phyloP scores from a whole-genome alignment of 37 sponge, comb jelly and placozoan genomes.

The Chondrilla cf. caribensis region DNA sequence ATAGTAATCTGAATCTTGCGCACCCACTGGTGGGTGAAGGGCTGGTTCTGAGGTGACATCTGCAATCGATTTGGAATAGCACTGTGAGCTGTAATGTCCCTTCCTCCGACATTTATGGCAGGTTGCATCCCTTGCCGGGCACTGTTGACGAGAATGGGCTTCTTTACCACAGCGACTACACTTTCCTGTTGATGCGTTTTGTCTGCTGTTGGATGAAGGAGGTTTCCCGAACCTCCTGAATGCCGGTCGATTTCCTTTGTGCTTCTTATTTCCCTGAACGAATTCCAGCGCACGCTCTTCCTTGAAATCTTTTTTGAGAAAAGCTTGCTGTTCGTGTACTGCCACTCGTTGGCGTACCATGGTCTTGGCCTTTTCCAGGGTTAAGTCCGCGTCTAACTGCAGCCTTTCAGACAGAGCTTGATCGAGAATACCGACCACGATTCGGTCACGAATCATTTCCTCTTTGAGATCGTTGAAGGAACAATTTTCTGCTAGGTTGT shows the following conservation, averaged over 20 bases:
- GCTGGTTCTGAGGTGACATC: not conserved
- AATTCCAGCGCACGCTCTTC: not conserved
- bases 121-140: conserved; percentile 31
- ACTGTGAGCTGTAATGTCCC: conserved; percentile 43
- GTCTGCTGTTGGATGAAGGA: not conserved
- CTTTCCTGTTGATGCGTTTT: not conserved
- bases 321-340: conserved; percentile 22
- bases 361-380: conserved; percentile 16
- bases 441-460: conserved; percentile 31
- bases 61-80: not conserved
- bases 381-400: conserved; percentile 20
- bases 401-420: conserved; percentile 6
- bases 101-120: conserved; percentile 44
- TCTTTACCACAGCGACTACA: conserved; percentile 21
- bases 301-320: not conserved
- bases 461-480: conserved; percentile 9
- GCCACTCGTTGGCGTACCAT: conserved; percentile 1
- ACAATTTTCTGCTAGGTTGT: conserved; percentile 16
- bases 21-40: not conserved
- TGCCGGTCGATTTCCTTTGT: not conserved
- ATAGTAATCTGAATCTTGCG: not conserved
- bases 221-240: not conserved
- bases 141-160: conserved; percentile 17
- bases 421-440: conserved; percentile 13
- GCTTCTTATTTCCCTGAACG: not conserved